Evolutionary conservation across 2,888 invertebrate species (phyloP).

Genomic region (Chrysodeixis includens): DNA sequence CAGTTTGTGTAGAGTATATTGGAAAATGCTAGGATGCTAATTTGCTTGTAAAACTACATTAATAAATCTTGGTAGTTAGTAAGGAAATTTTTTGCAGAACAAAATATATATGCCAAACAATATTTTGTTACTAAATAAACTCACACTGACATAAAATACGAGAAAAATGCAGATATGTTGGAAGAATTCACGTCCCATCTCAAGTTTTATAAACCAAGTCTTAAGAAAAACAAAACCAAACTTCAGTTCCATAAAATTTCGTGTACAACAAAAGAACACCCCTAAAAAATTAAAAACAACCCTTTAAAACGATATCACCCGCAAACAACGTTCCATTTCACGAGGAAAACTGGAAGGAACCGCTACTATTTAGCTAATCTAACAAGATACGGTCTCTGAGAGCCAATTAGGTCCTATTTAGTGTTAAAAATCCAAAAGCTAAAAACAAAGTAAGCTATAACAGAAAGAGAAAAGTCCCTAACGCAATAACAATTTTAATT

Average conservation of each 20-base stretch:
- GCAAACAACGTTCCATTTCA: constrained; percentile 33
- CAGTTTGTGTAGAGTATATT: no score
- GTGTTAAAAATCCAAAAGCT: constrained; percentile 33
- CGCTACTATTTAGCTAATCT: constrained; percentile 42
- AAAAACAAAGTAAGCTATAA: constrained; percentile 55
- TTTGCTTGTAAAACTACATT: no score
- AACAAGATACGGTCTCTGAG: constrained; percentile 27
- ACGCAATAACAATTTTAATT: constrained; percentile 81
- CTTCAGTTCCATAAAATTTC: constrained; percentile 6
- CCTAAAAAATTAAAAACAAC: constrained; percentile 15
- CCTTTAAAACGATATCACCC: constrained; percentile 24
- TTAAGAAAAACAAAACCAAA: not conserved
- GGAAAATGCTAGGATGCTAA: no score
- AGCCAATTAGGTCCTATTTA: constrained; percentile 42
- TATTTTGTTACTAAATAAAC: no score
- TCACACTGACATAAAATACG: no score
- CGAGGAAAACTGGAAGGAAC: constrained; percentile 15
- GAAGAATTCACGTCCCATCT: not conserved
- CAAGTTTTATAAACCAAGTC: not conserved
- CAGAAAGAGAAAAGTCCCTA: constrained; percentile 65
- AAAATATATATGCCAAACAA: no score
- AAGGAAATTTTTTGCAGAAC: no score
- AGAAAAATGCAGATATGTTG: not conserved
- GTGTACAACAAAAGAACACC: constrained; percentile 9
- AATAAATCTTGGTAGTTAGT: no score